Evolutionary conservation across 2,113 vertebrate genomes (phyloP), one percentile per base, ranked within the genome.

Genomic region (Channa argus): DNA sequence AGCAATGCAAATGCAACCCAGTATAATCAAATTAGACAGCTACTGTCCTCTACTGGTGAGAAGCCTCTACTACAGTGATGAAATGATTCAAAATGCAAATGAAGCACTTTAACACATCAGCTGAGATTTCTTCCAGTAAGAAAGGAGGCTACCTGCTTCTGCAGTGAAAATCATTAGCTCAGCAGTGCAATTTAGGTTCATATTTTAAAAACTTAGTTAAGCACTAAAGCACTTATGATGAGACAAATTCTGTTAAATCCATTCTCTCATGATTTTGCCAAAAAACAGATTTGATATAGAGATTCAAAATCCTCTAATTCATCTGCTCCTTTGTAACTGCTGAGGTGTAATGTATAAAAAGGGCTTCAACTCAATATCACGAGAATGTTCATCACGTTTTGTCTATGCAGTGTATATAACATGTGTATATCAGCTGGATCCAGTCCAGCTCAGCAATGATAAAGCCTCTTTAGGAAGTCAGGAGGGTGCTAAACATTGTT

Each of bases 21-120:
- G n/a, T 37, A 7, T 7, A 11, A 45, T 38, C 24, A 54, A 41
- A 73, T 69, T 56, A 58, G 76, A 68, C 62, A 70, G 55, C 52
- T 87, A 62, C 77, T 82, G 86, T 43, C 87, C 84, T 88, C 89
- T 86, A 34, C 80, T 85, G 91, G 87, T 49, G 39, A 39, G 43
- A 82, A 75, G 50, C 55, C 41, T 67, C 14, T 74, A 82, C 77
- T 87, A 33, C 87, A 86, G 34, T 5, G 34, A 66, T 46, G 7
- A 73, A 84, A 71, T 8, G 2, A 65, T 55, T 10, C 60, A 63
- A 36, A 64, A 61, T 79, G 61, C 51, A 83, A 83, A 83, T 74
- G 12, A 80, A 56, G 63, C 63, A 58, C 63, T 88, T 55, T 13
- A 65, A 82, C 61, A 71, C 51, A 61, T 52, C 52, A 70, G 46